These are phyloP conservation scores for Conus canariensis DNA, from an alignment of 2,888 invertebrate species.

Conservation along the genomic window DNA sequence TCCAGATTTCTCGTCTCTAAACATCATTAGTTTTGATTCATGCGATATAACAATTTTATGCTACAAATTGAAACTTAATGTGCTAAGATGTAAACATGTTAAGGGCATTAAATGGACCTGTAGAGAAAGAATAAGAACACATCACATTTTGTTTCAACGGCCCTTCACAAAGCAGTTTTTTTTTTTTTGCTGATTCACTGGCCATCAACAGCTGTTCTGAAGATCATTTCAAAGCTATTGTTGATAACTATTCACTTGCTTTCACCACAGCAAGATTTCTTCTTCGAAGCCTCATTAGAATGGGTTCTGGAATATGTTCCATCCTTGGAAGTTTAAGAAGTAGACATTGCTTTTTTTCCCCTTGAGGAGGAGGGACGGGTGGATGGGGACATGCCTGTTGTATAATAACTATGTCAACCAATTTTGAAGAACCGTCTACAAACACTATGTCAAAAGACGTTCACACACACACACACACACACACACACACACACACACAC, in stretches of 20 bases:
- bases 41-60: neutral
- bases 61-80: neutral
- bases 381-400: neutral
- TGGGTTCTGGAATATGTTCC: too few species aligned
- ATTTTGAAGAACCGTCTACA: neutral
- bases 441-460: neutral
- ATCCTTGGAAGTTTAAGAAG: too few species aligned
- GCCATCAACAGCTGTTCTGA: too few species aligned
- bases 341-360: neutral
- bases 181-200: too few species aligned
- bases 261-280: too few species aligned
- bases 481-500: constrained; percentile 27
- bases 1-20: too few species aligned
- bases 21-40: too few species aligned
- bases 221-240: too few species aligned
- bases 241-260: too few species aligned
- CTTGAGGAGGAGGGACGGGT: too few species aligned
- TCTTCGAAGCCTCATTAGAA: too few species aligned
- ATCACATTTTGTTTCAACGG: neutral
- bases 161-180: too few species aligned
- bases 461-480: constrained; percentile 18
- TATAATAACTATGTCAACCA: neutral
- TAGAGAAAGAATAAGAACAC: neutral
- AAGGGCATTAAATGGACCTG: neutral
- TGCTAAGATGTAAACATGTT: neutral